Base-by-base conservation (phyloP, 2,797 vertebrate species). In the Alosa sapidissima region DNA sequence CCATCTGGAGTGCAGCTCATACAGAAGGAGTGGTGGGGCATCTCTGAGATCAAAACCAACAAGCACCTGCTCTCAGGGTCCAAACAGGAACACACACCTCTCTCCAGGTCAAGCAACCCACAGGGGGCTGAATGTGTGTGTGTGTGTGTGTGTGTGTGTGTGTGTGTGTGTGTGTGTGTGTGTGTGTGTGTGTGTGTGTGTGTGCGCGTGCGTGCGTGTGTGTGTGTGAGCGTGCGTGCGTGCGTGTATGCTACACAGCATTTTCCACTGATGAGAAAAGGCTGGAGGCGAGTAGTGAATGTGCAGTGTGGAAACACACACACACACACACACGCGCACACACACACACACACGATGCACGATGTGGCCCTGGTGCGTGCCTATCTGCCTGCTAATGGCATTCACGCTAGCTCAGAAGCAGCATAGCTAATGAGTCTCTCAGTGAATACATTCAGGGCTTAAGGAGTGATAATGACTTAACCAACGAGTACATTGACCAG, bases 361-460 rank as follows among this genome's bases (percentile, higher is more conserved):
- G 7, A 7, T 24, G 58, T 2, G 7, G 58, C 58, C n/a, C 58
- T 24, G n/a, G n/a, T 62, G 7, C 2, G 58, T 62, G 58, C 58
- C n/a, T 62, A n/a, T 62, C 58, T 62, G 58, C n/a, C 28, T 62
- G n/a, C 58, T 62, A 24, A 62, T 62, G n/a, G 58, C n/a, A 62
- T 24, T 8, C 8, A 24, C 58, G 9, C 58, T 62, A 9, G 58
- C 58, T 24, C 58, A 24, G 58, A 62, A 24, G n/a, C 58, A 62
- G 58, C 58, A 62, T 24, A 9, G n/a, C n/a, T 62, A 62, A 62
- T 62, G n/a, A 62, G 58, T 0, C 58, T 8, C 58, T 62, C 58
- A 55, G 54, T 55, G 54, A 55, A 55, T 55, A 55, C 54, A 62
- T 62, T 62, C 58, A 62, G 6, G 8, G n/a, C 58, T 62, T 24